A percentile compares a stretch with the other conserved stretches of the same genome.
Conservation (phyloP, 2,888 invertebrate species). For the Criorhina ranunculi region DNA sequence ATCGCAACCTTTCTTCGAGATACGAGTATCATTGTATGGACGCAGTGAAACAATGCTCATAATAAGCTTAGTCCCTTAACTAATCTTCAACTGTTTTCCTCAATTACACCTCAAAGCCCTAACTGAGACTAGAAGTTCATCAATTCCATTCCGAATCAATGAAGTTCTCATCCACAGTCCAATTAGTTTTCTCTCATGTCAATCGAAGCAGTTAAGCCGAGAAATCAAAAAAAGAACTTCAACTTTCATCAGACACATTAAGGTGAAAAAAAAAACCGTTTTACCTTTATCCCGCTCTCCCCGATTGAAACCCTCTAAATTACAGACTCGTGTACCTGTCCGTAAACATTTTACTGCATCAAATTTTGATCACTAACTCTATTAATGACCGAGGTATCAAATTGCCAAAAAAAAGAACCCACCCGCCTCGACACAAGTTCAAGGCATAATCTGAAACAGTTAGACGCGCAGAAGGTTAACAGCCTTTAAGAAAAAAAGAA, state of each 20-base stretch:
- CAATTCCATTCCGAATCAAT: not conserved
- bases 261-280: not conserved
- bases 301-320: conserved; percentile 42
- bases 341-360: conserved; percentile 46
- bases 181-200: not conserved
- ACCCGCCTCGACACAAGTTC: conserved; percentile 17
- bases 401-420: conserved; percentile 33
- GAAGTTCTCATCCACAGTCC: not conserved
- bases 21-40: too few relatives aligned
- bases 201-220: not conserved
- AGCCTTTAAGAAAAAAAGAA: too few relatives aligned
- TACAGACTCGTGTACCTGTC: conserved; percentile 32
- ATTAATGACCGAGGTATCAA: conserved; percentile 52
- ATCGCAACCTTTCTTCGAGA: too few relatives aligned
- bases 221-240: not conserved
- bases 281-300: not conserved
- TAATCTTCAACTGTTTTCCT: too few relatives aligned
- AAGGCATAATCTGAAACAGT: conserved; percentile 54
- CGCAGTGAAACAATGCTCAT: too few relatives aligned
- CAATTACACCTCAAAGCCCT: too few relatives aligned
- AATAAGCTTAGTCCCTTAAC: too few relatives aligned
- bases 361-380: conserved; percentile 48
- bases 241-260: not conserved
- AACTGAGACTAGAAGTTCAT: too few relatives aligned
- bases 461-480: conserved; percentile 54